Base-by-base conservation (phyloP, 2,888 invertebrate species). In the Argyra leucocephala region DNA sequence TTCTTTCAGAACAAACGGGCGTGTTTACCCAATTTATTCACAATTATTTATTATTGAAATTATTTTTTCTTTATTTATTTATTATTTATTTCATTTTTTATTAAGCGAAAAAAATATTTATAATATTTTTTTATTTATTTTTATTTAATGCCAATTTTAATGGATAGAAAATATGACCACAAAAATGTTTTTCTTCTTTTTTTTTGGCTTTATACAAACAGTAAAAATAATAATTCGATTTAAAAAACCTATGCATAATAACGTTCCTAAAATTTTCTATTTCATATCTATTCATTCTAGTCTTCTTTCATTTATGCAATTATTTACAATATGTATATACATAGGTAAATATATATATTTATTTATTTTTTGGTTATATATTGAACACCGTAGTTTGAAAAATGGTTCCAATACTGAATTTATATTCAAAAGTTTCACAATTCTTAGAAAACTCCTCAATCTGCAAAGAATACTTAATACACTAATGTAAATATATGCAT, bases 231-330 rank as follows among this genome's bases (percentile, higher is more conserved):
- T 48, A 48, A 48, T 48, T 48, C 48, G 48, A 48, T 48, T 48
- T 48, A 48, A 48, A 48, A 48, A 48, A 48, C 48, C 48, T 48
- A 48, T 48, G 48, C 48, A 48, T 48, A 48, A 48, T 48, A 48
- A 48, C 18, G 48, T n/a, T 48, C 48, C 10, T 31, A 7, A 31
- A 9, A 48, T 48, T 48, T 48, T 48, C 48, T 48, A 48, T 18
- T 48, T 1, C 15, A 3, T n/a, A 48, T 48, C 48, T 48, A 18
- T 15, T 9, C 18, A n/a, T 48, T 1, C 5, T 12, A 6, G 18
- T 18, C 31, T 31, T 10, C 31, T 12, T n/a, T 18, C 18, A 48
- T n/a, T 18, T 48, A 18, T 18, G 3, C 18, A 18, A 48, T 2
- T 48, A 18, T 37, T 10, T 15, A 15, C 12, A 10, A 18, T 48